phyloP scores from a whole-genome alignment of 2,113 vertebrate genomes.

The Saguinus midas region DNA sequence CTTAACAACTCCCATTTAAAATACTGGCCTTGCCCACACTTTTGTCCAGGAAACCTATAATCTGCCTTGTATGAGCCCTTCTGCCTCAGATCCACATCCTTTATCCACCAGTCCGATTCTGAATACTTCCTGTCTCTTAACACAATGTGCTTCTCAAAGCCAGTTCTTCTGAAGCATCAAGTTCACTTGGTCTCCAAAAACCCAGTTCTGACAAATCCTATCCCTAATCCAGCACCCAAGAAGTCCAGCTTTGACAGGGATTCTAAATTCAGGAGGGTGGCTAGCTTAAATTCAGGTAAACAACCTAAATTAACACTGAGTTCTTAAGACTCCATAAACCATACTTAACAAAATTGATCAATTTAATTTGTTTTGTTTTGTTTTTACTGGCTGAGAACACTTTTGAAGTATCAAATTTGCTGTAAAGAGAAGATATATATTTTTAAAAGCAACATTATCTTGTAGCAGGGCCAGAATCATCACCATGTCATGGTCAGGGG shows the following conservation, averaged over 20 bases:
- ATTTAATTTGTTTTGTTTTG: neutral
- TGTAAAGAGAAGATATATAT: neutral
- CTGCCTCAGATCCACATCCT: neutral
- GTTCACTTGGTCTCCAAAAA: neutral
- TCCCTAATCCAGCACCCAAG: neutral
- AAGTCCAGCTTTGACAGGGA: neutral
- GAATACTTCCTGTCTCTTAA: neutral
- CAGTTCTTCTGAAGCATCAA: neutral
- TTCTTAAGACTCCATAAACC: neutral
- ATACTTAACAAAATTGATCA: neutral
- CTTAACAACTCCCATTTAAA: neutral
- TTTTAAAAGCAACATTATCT: neutral
- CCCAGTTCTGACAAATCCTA: neutral
- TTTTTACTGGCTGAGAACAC: neutral
- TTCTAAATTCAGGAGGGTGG: neutral
- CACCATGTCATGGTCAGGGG: too few relatives aligned
- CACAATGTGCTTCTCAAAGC: neutral
- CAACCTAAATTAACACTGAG: neutral
- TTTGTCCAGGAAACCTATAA: neutral
- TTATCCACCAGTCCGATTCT: neutral
- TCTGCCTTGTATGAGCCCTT: neutral
- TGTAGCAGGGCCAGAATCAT: too few relatives aligned
- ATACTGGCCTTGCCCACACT: neutral
- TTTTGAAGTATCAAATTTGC: neutral
- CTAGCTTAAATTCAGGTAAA: neutral